These are phyloP conservation scores for Crotalus viridis DNA, from an alignment of 2,113 vertebrate genomes.

Conservation along the genomic window DNA sequence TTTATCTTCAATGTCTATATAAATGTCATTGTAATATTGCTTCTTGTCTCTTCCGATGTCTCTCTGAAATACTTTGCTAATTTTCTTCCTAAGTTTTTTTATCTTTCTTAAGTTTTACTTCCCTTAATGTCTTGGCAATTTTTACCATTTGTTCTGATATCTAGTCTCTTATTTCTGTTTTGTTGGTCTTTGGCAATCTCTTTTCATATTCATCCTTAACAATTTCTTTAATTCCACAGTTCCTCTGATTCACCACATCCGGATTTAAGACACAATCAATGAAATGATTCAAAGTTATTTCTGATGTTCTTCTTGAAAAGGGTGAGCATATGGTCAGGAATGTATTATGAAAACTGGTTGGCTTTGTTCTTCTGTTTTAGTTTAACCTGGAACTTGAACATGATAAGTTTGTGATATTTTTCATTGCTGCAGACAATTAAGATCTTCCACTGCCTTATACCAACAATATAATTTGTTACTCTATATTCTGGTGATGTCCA, in stretches of 20 bases:
- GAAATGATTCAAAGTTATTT: neutral
- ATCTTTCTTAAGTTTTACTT: neutral
- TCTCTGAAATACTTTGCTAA: neutral
- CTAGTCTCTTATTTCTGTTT: neutral
- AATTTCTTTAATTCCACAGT: neutral
- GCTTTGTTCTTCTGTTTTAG: neutral
- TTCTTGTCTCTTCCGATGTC: neutral
- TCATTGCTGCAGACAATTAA: neutral
- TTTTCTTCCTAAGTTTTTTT: neutral
- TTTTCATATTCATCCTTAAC: neutral
- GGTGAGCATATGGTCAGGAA: neutral
- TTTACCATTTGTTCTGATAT: neutral
- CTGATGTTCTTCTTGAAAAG: neutral
- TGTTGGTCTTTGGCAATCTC: neutral
- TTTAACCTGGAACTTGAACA: neutral
- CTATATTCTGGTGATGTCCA: neutral
- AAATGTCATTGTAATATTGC: neutral
- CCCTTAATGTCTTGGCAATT: neutral
- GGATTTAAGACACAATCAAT: neutral
- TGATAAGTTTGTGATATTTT: neutral
- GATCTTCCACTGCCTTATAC: neutral
- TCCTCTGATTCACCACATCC: neutral
- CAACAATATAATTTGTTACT: neutral
- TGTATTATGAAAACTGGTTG: neutral
- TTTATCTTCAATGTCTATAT: neutral